phyloP scores from a whole-genome alignment of 2,113 vertebrate genomes.

The Mormyrus lacerda region DNA sequence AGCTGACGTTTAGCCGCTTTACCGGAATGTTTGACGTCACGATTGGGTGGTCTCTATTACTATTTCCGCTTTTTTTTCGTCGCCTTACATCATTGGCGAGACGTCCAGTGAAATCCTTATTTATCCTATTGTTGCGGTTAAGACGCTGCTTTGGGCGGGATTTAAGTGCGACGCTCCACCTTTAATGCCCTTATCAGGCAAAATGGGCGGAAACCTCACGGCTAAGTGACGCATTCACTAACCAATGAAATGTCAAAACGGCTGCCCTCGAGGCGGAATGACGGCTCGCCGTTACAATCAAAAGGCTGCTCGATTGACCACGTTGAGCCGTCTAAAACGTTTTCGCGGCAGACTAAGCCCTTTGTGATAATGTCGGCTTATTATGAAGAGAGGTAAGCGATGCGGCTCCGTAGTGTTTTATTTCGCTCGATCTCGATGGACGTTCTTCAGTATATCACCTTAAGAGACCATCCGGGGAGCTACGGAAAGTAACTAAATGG shows the following conservation, averaged over 20 bases:
- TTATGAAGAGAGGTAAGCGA: slow-evolving; percentile 63
- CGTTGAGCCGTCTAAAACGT: slow-evolving; percentile 56
- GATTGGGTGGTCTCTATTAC: neutral
- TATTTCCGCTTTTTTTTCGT: neutral
- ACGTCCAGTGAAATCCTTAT: neutral
- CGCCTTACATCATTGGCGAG: neutral
- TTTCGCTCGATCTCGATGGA: neutral
- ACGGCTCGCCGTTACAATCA: slow-evolving; percentile 47
- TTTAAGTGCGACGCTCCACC: neutral
- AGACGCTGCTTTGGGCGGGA: neutral
- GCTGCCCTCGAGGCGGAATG: slow-evolving; percentile 36
- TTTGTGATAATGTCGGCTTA: slow-evolving; percentile 71
- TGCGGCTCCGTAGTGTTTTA: neutral
- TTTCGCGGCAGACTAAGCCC: slow-evolving; percentile 50
- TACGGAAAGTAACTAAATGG: neutral
- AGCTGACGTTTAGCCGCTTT: neutral
- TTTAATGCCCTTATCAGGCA: neutral
- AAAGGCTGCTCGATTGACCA: slow-evolving; percentile 13
- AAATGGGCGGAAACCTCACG: neutral
- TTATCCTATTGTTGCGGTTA: neutral
- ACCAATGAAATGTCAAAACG: neutral
- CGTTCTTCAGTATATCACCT: neutral
- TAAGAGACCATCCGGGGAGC: neutral
- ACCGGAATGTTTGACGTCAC: neutral
- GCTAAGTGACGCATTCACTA: neutral